phyloP scores from a whole-genome alignment of 2,113 vertebrate genomes.

The Poecile atricapillus region DNA sequence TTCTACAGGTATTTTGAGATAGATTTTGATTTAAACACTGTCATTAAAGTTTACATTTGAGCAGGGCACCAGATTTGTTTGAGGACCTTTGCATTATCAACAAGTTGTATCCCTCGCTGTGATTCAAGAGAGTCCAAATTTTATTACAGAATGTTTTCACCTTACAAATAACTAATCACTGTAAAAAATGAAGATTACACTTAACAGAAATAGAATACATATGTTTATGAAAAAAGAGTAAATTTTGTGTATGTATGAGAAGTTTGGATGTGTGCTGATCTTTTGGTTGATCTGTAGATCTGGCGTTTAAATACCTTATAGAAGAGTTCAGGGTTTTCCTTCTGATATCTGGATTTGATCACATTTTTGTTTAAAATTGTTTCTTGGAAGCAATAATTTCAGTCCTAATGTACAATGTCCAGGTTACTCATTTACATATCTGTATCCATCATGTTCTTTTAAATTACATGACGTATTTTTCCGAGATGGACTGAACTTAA shows the following conservation, averaged over 20 bases:
- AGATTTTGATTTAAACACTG: not conserved
- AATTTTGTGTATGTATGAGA: not conserved
- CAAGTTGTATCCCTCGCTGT: not conserved
- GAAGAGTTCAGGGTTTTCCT: not conserved
- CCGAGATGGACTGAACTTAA: not conserved
- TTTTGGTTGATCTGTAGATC: not conserved
- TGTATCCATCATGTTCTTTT: not conserved
- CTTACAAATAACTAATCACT: not conserved
- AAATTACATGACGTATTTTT: not conserved
- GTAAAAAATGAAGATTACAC: not conserved
- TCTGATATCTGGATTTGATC: not conserved
- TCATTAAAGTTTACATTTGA: not conserved
- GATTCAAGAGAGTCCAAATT: not conserved
- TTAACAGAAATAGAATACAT: not conserved
- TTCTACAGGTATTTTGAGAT: not conserved
- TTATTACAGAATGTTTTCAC: not conserved
- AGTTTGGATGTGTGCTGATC: not conserved
- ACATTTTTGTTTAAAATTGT: not conserved
- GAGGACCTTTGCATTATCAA: not conserved
- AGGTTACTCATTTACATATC: not conserved
- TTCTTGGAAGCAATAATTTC: not conserved
- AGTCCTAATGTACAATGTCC: not conserved
- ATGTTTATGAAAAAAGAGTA: not conserved
- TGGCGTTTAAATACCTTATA: not conserved
- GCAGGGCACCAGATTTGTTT: not conserved